Evolutionary conservation across 2,888 invertebrate genomes (phyloP), one percentile per base, ranked within the genome.

Genomic region (Leptopilina syphax): DNA sequence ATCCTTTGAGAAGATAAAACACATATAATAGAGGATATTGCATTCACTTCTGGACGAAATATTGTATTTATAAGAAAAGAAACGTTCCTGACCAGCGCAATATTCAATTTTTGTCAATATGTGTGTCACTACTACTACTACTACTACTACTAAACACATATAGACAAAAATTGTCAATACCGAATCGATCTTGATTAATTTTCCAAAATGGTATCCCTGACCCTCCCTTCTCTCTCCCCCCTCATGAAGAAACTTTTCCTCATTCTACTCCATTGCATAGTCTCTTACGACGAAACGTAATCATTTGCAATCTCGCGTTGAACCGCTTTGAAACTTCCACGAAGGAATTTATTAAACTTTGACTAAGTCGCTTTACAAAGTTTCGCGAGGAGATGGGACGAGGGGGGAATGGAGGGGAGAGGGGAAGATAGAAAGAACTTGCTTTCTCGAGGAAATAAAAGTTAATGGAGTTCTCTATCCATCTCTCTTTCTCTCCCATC

Each of bases 261-360:
- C 57, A 57, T 57, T 9, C 73, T 34, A 73, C n/a, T 54, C 73
- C 73, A 73, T 41, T 57, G 57, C 73, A 73, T 73, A 73, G 63
- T 77, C 79, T 80, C 63, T 80, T 76, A 85, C 84, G 84, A 82
- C 80, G 86, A 88, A 88, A 88, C 87, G 88, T 87, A 88, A 88
- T 88, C 88, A 88, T 89, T 89, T 88, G 88, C 89, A 88, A 89
- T 89, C 86, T 87, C 87, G 88, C 87, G 85, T 87, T 85, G 88
- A 88, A 89, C 88, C 87, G 87, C 88, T 88, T 87, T 86, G 86
- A 89, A 90, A 90, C 88, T 90, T 89, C 86, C 83, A 85, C 88
- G 87, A 87, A 89, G 90, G 90, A 91, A 90, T 90, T 91, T 90
- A 91, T 91, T 91, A 91, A 91, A 91, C 88, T 91, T 90, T 86